These are phyloP conservation scores for Hypothenemus hampei DNA, from an alignment of 1,140 invertebrate genomes.

Conservation along the genomic window DNA sequence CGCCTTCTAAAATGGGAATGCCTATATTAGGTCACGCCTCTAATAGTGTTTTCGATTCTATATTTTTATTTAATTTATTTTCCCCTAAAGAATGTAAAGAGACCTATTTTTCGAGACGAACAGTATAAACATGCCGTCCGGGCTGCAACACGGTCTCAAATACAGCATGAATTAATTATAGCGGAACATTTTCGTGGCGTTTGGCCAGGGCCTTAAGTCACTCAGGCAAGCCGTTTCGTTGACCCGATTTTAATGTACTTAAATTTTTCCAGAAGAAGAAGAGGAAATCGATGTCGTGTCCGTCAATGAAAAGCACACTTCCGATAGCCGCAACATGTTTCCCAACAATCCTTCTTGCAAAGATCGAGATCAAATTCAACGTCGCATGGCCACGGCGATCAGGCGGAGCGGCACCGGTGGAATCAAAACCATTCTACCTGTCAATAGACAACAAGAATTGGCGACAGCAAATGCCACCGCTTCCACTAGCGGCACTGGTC, in stretches of 20 bases:
- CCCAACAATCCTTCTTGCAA: constrained; percentile 59
- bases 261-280: constrained; percentile 50
- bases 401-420: constrained; percentile 27
- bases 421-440: constrained; percentile 36
- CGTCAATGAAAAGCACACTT: constrained; percentile 52
- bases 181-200: constrained; percentile 1
- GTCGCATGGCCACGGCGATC: constrained; percentile 46
- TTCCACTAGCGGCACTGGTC: constrained; percentile 1
- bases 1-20: no score
- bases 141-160: no score
- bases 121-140: no score
- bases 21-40: no score
- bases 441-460: no score
- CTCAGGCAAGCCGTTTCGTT: neutral
- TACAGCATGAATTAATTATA: constrained; percentile 10
- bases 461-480: neutral
- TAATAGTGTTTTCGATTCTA: no score
- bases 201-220: no score
- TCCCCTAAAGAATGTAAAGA: no score
- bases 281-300: constrained; percentile 81
- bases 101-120: no score
- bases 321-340: constrained; percentile 38
- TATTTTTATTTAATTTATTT: no score
- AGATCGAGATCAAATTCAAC: constrained; percentile 55
- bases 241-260: constrained; percentile 6